Evolutionary conservation across 2,888 invertebrate genomes (phyloP), one percentile per base, ranked within the genome.

Genomic region (Erannis defoliaria): DNA sequence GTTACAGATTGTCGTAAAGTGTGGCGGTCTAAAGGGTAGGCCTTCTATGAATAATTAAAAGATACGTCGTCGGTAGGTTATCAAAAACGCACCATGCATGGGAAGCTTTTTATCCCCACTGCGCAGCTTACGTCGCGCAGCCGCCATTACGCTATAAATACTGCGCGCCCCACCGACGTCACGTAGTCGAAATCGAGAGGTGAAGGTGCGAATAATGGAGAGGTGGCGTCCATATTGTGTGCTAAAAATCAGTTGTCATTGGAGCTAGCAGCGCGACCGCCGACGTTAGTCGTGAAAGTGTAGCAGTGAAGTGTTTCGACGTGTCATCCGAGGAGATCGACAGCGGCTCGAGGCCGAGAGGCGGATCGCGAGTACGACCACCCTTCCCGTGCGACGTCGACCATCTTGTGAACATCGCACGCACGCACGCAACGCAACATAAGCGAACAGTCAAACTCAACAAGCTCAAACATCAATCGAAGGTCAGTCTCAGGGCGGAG

Each of bases 181-280:
- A 90, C 88, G 89, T 88, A 92, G 92, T 92, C 84, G 88, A 88
- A 90, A 86, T 90, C 89, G 90, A 90, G 87, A 89, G 89, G 91
- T 83, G 89, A 88, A 90, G 86, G 85, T 85, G 88, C 80, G 81
- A 89, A 90, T 88, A 85, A 92, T 92, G 92, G 92, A 89, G 86
- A 90, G 85, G 90, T 90, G 90, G 85, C 90, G 88, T 90, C 86
- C 81, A 82, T 84, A 82, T 85, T 86, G 81, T 85, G 84, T 90
- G 84, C 80, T 82, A 66, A 82, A 83, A 88, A 90, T 89, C 86
- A 84, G 91, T 87, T 81, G 85, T 86, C 86, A 86, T 83, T 88
- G 86, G 85, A 92, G 91, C 87, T 92, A 93, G 92, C 92, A 91
- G 92, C 76, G 89, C 82, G 89, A 86, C 87, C 85, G 88, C 85